A percentile compares a stretch with the other conserved stretches of the same genome.
phyloP scores from a whole-genome alignment of 2,888 invertebrate species.

The Gasteruption jaculator region DNA sequence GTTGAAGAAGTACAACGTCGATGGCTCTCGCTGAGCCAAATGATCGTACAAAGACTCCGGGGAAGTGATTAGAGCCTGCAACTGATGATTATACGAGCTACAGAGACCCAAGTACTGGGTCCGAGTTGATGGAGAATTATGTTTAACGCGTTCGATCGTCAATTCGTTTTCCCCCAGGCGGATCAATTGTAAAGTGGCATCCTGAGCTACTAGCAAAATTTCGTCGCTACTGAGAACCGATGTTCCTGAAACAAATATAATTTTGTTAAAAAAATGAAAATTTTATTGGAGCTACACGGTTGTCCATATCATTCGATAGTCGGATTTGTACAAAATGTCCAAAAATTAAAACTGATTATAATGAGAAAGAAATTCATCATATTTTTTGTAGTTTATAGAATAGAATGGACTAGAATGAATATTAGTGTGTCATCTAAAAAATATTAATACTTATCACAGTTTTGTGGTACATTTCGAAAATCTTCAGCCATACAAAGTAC shows the following conservation, averaged over 20 bases:
- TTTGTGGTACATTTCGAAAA: too few species aligned
- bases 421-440: too few species aligned
- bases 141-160: conserved; percentile 18
- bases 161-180: conserved; percentile 23
- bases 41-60: conserved; percentile 45
- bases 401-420: too few species aligned
- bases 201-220: conserved; percentile 35
- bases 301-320: too few species aligned
- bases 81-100: conserved; percentile 31
- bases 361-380: too few species aligned
- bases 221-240: conserved; percentile 23
- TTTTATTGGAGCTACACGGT: background rate
- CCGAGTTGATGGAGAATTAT: conserved; percentile 26
- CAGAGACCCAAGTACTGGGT: conserved; percentile 41
- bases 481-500: too few species aligned
- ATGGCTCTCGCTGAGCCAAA: conserved; percentile 42
- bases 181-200: conserved; percentile 27
- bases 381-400: too few species aligned
- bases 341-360: too few species aligned
- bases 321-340: too few species aligned
- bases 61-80: conserved; percentile 37
- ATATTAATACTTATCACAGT: too few species aligned
- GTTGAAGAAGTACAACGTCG: conserved; percentile 33
- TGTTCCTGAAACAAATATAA: conserved; percentile 37
- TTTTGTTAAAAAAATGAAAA: conserved; percentile 16